Evolutionary conservation across 2,797 vertebrate species (phyloP).

Genomic region (Atherinosoma microstoma): DNA sequence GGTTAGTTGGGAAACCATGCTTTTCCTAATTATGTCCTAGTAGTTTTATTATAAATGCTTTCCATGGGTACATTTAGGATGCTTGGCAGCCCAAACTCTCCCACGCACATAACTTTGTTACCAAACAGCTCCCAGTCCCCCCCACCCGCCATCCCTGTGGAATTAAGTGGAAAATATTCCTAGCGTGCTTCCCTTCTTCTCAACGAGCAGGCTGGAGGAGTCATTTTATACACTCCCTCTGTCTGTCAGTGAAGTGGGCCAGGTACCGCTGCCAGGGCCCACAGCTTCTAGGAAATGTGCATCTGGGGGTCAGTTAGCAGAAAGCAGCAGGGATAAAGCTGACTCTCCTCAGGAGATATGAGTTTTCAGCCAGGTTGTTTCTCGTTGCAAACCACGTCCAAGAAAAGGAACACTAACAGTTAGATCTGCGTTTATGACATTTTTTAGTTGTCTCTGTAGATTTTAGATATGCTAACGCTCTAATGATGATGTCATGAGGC

Average conservation of each 20-base stretch:
- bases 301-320: slow-evolving; percentile 38
- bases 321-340: slow-evolving; percentile 10
- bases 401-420: not conserved
- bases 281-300: slow-evolving; percentile 23
- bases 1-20: slow-evolving; percentile 40
- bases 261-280: slow-evolving; percentile 50
- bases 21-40: slow-evolving; percentile 33
- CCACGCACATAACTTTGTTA: slow-evolving; percentile 42
- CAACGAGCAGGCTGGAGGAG: slow-evolving; percentile 49
- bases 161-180: slow-evolving; percentile 75
- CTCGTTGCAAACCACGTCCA: not conserved
- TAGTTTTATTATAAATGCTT: slow-evolving; percentile 48
- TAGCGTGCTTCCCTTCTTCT: slow-evolving; percentile 58
- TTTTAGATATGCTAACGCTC: not conserved
- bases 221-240: slow-evolving; percentile 53
- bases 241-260: slow-evolving; percentile 35
- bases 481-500: not conserved
- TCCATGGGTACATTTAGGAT: slow-evolving; percentile 48
- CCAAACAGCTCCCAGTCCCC: slow-evolving; percentile 43
- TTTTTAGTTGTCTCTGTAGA: too few relatives aligned
- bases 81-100: slow-evolving; percentile 43
- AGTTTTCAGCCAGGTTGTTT: slow-evolving; percentile 35
- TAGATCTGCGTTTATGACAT: too few relatives aligned
- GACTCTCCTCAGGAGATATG: slow-evolving; percentile 23
- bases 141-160: slow-evolving; percentile 14